Evolutionary conservation across 2,113 vertebrate genomes (phyloP).

Genomic region (Edolisoma coerulescens): DNA sequence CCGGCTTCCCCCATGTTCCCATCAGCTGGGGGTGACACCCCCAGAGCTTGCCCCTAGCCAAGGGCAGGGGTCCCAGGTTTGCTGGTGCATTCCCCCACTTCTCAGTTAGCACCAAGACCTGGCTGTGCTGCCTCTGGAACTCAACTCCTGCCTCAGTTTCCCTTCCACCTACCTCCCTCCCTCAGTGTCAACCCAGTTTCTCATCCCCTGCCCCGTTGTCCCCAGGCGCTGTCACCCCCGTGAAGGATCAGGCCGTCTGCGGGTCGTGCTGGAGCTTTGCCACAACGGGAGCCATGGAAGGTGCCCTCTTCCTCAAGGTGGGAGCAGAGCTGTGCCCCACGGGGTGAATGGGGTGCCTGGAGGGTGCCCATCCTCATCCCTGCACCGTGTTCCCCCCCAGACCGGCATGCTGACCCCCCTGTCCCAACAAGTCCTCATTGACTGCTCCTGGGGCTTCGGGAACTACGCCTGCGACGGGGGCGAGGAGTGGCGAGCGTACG

Average conservation of each 20-base stretch:
- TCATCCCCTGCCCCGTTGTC: not conserved
- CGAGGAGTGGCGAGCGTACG: conserved; percentile 70
- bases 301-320: conserved; percentile 70
- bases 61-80: not conserved
- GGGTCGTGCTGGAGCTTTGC: conserved; percentile 92
- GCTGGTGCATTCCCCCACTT: not conserved
- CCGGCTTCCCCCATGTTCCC: not conserved
- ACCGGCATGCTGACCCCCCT: conserved; percentile 73
- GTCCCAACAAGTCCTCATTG: conserved; percentile 84
- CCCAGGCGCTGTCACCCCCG: conserved; percentile 79
- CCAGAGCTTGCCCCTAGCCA: not conserved
- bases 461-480: conserved; percentile 81
- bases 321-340: not conserved
- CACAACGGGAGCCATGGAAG: conserved; percentile 83
- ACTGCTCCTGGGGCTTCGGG: conserved; percentile 84
- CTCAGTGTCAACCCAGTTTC: accelerated
- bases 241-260: conserved; percentile 85
- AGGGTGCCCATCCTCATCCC: not conserved
- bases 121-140: not conserved
- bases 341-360: accelerated
- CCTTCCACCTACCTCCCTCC: not conserved
- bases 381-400: not conserved
- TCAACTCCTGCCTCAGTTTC: not conserved
- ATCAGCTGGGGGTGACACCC: not conserved
- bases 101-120: not conserved